Percentiles rank a stretch among this genome's conserved stretches.
Evolutionary conservation across 2,113 vertebrate genomes (phyloP).

Genomic region (Manacus vitellinus): DNA sequence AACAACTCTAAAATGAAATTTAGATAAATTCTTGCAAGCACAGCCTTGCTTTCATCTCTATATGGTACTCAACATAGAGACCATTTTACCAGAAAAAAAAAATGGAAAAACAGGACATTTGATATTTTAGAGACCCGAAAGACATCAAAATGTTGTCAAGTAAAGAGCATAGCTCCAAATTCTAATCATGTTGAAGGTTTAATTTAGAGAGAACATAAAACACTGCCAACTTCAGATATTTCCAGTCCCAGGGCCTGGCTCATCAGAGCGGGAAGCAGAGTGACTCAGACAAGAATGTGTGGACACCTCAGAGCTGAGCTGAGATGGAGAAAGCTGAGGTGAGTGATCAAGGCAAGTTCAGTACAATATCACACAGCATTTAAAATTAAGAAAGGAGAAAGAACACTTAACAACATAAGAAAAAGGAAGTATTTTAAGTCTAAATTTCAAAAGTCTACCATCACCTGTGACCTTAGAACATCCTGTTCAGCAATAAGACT

Average conservation of each 20-base stretch:
- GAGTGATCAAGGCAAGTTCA: neutral
- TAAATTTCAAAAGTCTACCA: neutral
- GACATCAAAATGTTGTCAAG: neutral
- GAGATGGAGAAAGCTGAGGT: neutral
- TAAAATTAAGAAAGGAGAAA: slow-evolving; percentile 12
- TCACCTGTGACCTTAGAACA: neutral
- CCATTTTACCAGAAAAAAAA: neutral
- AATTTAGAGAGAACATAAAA: slow-evolving; percentile 57
- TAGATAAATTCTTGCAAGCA: neutral
- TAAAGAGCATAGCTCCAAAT: neutral
- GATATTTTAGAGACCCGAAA: neutral
- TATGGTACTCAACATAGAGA: neutral
- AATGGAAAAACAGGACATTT: neutral
- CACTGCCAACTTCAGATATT: neutral
- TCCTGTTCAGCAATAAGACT: neutral
- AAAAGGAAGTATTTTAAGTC: neutral
- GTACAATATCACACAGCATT: neutral
- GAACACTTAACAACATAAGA: neutral
- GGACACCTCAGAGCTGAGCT: neutral
- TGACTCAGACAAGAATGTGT: neutral
- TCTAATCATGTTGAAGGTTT: slow-evolving; percentile 27
- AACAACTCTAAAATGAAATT: neutral
- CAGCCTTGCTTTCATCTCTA: neutral
- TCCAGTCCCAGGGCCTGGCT: slow-evolving; percentile 1
- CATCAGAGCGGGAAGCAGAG: neutral